Evolutionary conservation across 2,797 vertebrate genomes (phyloP).

Genomic region (Peromyscus attwateri): DNA sequence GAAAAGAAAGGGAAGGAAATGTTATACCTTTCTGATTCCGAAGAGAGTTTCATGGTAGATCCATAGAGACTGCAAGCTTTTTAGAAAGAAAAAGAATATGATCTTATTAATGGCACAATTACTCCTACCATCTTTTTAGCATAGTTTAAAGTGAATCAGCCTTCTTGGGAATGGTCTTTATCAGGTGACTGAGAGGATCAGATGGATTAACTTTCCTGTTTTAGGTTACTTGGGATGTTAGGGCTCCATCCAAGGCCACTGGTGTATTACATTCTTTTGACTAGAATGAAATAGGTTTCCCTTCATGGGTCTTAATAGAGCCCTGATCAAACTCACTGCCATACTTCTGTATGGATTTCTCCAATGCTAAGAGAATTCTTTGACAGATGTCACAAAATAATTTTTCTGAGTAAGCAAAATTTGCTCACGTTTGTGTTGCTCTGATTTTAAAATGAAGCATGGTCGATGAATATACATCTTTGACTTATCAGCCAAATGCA

Average conservation of each 20-base stretch:
- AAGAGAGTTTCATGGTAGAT: background rate
- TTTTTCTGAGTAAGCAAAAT: slow-evolving; percentile 22
- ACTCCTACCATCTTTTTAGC: too few species aligned
- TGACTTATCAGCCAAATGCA: background rate
- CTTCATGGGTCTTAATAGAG: too few species aligned
- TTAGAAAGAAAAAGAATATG: background rate
- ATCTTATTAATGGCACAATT: background rate
- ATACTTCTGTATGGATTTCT: background rate
- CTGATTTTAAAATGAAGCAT: background rate
- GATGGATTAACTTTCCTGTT: background rate
- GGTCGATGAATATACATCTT: background rate
- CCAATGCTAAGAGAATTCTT: background rate
- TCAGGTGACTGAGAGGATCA: background rate
- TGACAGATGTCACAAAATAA: background rate
- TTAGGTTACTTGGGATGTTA: background rate
- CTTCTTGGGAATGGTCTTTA: background rate
- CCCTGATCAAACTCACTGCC: too few species aligned
- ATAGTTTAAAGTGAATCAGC: background rate
- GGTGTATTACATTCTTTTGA: too few species aligned
- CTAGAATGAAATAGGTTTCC: too few species aligned
- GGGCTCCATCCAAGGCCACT: too few species aligned
- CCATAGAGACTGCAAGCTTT: background rate
- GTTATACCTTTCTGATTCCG: background rate
- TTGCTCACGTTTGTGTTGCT: background rate
- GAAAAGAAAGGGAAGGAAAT: background rate